These are phyloP conservation scores for Dione vanillae DNA, from an alignment of 2,888 invertebrate species.

Conservation along the genomic window DNA sequence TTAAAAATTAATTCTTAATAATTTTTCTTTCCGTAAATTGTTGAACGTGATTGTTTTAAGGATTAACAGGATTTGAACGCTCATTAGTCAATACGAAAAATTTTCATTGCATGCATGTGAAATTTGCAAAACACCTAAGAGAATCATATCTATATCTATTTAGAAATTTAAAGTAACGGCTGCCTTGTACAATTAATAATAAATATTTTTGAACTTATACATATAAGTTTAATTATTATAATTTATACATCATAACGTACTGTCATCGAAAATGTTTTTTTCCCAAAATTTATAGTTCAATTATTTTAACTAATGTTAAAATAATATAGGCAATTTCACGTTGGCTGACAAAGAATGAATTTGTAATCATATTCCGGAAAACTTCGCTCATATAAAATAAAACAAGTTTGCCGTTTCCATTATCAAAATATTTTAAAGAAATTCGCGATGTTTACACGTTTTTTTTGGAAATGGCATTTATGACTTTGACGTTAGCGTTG, in stretches of 20 bases:
- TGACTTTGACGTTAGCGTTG: slow-evolving; percentile 52
- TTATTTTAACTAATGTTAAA: not conserved
- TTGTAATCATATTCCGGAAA: slow-evolving; percentile 33
- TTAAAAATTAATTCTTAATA: not conserved
- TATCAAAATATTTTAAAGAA: slow-evolving; percentile 48
- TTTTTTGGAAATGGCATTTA: slow-evolving; percentile 17
- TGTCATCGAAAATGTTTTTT: not conserved
- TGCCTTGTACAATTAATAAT: too few relatives aligned
- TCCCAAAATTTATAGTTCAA: not conserved
- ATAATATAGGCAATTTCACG: not conserved
- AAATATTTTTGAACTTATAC: too few relatives aligned
- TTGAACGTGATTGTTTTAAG: not conserved
- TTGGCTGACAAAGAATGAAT: slow-evolving; percentile 11
- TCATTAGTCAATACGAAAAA: too few relatives aligned
- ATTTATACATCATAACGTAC: not conserved
- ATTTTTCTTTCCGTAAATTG: too few relatives aligned
- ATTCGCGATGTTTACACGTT: slow-evolving; percentile 21
- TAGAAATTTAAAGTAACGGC: too few relatives aligned
- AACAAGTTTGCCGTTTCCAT: slow-evolving; percentile 50
- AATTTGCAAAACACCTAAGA: too few relatives aligned
- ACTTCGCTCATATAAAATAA: slow-evolving; percentile 40
- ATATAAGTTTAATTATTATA: too few relatives aligned
- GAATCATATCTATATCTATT: too few relatives aligned
- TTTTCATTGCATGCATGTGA: too few relatives aligned
- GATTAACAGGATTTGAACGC: too few relatives aligned